Evolutionary conservation across 2,113 vertebrate genomes (phyloP), one percentile per base, ranked within the genome.

Genomic region (Loxodonta africana): DNA sequence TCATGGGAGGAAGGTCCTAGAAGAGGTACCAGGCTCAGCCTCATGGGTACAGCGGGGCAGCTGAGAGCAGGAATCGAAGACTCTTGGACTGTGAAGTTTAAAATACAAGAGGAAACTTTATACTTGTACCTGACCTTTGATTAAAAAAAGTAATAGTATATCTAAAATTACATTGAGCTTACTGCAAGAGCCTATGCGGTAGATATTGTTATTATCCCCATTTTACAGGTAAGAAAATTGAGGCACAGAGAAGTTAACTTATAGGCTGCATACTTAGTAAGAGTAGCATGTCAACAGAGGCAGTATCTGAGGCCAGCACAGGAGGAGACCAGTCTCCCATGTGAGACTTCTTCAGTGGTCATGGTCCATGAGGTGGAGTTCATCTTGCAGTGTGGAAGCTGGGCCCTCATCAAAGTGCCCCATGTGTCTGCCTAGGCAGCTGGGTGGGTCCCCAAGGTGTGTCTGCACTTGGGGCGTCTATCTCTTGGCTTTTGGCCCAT

Each of bases 41-140:
- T 28, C 17, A 14, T 0, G n/a, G 74, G 30, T 71, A 23, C 6
- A n/a, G 21, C 0, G 8, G 44, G 6, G 8, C 74, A 23, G 25
- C 21, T 4, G 86, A 23, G 25, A 57, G 26, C 53, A 57, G 46
- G 41, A n/a, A 28, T 15, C 11, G 2, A 4, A 9, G 62, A 9
- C 62, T 89, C 71, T 26, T 15, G 11, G 23, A 25, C 37, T 20
- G 48, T 9, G 65, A 65, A 62, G 48, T 63, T 89, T 44, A 65
- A 7, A 63, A 30, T 46, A 33, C 6, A 44, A 51, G 44, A 53
- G 48, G 48, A 67, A 60, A 53, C 11, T 71, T 67, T 1, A 1
- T 12, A 20, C 53, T 23, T 9, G 9, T 7, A 0, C 37, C 8
- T 76, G 3, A 1, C 30, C 18, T 25, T 46, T 2, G 30, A 53